Evolutionary conservation across 2,888 invertebrate genomes (phyloP), one percentile per base, ranked within the genome.

Genomic region (Brachypterus glaber): DNA sequence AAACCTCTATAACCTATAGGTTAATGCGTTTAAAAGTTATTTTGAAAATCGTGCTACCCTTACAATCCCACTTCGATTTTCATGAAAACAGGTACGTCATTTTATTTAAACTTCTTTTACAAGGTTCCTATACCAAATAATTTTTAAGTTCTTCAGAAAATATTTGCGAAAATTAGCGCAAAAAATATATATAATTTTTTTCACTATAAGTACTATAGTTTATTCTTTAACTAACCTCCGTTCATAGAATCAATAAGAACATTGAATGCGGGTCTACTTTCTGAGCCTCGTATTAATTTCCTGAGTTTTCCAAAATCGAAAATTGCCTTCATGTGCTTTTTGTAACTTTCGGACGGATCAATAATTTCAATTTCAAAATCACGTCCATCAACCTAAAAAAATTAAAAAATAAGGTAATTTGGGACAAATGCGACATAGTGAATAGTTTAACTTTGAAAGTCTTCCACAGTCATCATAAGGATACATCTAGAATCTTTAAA

Each of bases 201-300:
- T n/a, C n/a, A n/a, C n/a, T n/a, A n/a, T n/a, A n/a, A n/a, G n/a
- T n/a, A n/a, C n/a, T n/a, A n/a, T 21, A 9, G 24, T 9, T 29
- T 12, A 29, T 29, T n/a, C n/a, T n/a, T n/a, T n/a, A 24, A 35
- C 58, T 60, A 62, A 87, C 90, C 90, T 71, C 97, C 98, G 64
- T 88, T 86, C 88, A 98, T 87, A 11, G 87, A 77, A 66, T 98
- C 90, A 35, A 97, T 81, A 17, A 95, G 77, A 47, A 98, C 76
- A 55, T 86, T 83, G 58, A 95, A 80, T 0, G 83, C 77, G 33
- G 57, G 53, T 41, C 77, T 73, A 8, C 70, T 70, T 8, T 71
- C 65, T 4, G 74, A 71, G 21, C 87, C 87, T 38, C 77, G 73
- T 14, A 96, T 71, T 37, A 91, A 73, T 1, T 68, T 64, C 55